These are phyloP conservation scores for Sminthurinus aureus DNA, from an alignment of 2,888 invertebrate genomes.

Conservation along the genomic window DNA sequence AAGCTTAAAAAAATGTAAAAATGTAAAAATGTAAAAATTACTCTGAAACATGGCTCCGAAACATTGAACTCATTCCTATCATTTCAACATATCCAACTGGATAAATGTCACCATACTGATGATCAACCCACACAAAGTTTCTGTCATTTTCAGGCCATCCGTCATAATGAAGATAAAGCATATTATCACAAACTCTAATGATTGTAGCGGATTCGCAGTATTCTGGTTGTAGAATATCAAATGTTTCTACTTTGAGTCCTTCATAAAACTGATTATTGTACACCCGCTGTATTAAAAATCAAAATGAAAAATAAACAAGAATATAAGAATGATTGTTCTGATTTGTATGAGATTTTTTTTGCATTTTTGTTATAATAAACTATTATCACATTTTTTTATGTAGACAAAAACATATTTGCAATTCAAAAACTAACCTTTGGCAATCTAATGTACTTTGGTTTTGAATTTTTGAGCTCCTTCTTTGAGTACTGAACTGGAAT, in stretches of 20 bases:
- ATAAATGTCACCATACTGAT: constrained; percentile 19
- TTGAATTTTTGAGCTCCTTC: too few species aligned
- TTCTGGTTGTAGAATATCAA: not conserved
- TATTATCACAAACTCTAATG: constrained; percentile 9
- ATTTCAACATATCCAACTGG: constrained; percentile 14
- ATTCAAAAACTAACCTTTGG: too few species aligned
- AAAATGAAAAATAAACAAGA: not conserved
- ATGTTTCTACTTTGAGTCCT: constrained; percentile 18
- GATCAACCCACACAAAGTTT: constrained; percentile 9
- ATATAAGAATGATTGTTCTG: not conserved
- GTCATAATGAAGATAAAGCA: constrained; percentile 19
- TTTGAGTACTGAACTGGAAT: too few species aligned
- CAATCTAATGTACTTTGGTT: not conserved
- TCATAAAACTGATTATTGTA: constrained; percentile 5
- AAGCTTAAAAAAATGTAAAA: too few species aligned
- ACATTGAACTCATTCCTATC: not conserved
- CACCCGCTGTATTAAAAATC: not conserved
- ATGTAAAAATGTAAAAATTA: too few species aligned
- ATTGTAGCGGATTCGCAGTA: constrained; percentile 13
- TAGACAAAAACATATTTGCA: not conserved
- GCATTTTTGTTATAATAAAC: not conserved
- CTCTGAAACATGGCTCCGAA: not conserved
- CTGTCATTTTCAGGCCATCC: not conserved
- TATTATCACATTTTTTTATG: not conserved
- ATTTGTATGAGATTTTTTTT: not conserved